phyloP scores from a whole-genome alignment of 2,888 invertebrate genomes.

The Ephialtes manifestator region DNA sequence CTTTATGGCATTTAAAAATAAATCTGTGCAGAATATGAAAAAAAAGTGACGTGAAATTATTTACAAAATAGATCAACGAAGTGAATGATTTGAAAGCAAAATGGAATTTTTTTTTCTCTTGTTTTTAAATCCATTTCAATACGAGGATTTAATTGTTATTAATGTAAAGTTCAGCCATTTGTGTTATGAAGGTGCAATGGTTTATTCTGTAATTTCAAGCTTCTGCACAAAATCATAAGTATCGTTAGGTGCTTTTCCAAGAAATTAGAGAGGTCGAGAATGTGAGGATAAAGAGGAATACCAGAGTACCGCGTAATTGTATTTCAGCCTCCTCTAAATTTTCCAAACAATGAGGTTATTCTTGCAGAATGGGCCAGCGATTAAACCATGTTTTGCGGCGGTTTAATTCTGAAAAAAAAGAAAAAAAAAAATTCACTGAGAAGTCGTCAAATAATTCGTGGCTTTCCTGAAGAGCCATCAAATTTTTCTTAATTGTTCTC shows the following conservation, averaged over 20 bases:
- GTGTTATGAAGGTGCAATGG: not conserved
- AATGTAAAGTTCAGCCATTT: not conserved
- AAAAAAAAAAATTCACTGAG: not conserved
- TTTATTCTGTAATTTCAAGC: not conserved
- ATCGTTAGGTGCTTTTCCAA: not conserved
- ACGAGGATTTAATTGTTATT: not conserved
- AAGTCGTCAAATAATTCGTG: slow-evolving; percentile 4
- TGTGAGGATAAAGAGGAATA: not conserved
- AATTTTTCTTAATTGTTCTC: slow-evolving; percentile 3
- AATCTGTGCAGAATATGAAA: too few relatives aligned
- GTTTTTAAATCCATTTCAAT: not conserved
- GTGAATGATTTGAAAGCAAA: too few relatives aligned
- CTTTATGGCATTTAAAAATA: too few relatives aligned
- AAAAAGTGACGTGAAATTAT: too few relatives aligned
- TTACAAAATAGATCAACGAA: too few relatives aligned
- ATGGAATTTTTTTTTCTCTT: too few relatives aligned
- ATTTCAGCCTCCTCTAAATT: slow-evolving; percentile 1
- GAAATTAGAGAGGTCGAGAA: not conserved
- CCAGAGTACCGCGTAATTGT: slow-evolving; percentile 9
- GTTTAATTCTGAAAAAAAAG: not conserved
- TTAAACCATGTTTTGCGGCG: not conserved
- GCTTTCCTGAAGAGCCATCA: not conserved
- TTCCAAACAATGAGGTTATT: slow-evolving; percentile 5
- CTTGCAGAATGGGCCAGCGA: not conserved
- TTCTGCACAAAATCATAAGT: not conserved